Conservation (phyloP, 2,888 invertebrate species). For the Carterocephalus palaemon region DNA sequence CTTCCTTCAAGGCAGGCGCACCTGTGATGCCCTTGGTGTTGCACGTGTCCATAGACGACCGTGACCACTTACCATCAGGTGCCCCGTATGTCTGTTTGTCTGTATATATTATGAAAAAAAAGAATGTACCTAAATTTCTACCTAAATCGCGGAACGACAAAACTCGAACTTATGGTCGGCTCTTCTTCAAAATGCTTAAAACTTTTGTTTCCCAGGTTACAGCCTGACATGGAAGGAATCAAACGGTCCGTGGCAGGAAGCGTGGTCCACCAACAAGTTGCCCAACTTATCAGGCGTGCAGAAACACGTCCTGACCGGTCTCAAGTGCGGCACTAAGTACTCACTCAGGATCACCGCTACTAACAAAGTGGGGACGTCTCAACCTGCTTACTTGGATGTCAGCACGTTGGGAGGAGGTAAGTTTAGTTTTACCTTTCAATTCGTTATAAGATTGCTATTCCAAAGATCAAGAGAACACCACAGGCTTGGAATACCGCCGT, state of each 20-base stretch:
- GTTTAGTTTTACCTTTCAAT: conserved; percentile 26
- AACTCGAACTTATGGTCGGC: too few species aligned
- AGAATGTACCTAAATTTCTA: too few species aligned
- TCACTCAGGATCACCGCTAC: conserved; percentile 88
- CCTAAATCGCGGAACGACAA: too few species aligned
- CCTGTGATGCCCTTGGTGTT: too few species aligned
- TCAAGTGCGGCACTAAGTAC: conserved; percentile 92
- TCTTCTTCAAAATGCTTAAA: too few species aligned
- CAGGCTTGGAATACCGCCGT: too few species aligned
- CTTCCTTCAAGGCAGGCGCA: too few species aligned
- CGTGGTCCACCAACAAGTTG: conserved; percentile 79
- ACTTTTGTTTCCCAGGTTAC: conserved; percentile 52
- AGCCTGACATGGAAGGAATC: conserved; percentile 74
- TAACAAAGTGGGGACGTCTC: conserved; percentile 90
- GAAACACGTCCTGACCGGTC: conserved; percentile 83
- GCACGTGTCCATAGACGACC: too few species aligned
- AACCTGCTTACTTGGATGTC: conserved; percentile 81
- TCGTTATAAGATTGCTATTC: neutral
- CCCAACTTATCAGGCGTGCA: conserved; percentile 72
- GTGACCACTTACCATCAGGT: too few species aligned
- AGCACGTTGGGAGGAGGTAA: conserved; percentile 81
- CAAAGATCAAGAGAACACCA: too few species aligned
- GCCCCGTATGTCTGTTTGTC: too few species aligned
- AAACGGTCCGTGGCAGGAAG: conserved; percentile 77
- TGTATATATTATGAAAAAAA: too few species aligned